phyloP scores from a whole-genome alignment of 2,113 vertebrate species.

The Podarcis muralis region DNA sequence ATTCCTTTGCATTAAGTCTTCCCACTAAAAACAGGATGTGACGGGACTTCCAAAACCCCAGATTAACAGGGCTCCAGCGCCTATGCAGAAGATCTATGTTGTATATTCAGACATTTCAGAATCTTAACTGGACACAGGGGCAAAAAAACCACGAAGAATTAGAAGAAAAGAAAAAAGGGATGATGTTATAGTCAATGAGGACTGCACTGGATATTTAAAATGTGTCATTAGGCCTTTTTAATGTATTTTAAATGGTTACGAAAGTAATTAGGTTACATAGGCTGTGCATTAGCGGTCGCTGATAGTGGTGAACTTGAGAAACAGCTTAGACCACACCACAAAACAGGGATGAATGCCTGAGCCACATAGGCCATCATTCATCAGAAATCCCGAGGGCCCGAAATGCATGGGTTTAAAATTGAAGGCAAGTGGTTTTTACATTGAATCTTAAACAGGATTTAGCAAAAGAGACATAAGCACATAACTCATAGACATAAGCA shows the following conservation, averaged over 20 bases:
- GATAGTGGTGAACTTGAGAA: neutral
- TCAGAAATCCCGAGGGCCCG: neutral
- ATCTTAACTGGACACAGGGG: neutral
- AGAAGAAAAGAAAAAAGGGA: neutral
- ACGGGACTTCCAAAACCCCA: neutral
- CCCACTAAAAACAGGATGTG: constrained; percentile 45
- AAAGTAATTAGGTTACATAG: neutral
- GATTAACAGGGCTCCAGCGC: neutral
- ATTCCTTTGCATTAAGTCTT: constrained; percentile 21
- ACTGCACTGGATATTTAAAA: neutral
- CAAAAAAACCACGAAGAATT: neutral
- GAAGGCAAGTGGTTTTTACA: neutral
- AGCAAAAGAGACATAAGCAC: neutral
- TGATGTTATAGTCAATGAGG: neutral
- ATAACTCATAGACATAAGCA: neutral
- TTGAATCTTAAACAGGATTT: neutral
- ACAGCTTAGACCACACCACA: too few relatives aligned
- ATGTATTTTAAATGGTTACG: neutral
- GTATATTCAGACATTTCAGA: neutral
- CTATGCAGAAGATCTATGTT: neutral
- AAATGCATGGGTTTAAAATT: neutral
- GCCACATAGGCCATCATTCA: neutral
- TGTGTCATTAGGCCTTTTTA: neutral
- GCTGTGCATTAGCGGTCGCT: neutral
- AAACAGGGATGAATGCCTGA: neutral